phyloP scores from a whole-genome alignment of 2,888 invertebrate species.

The Ophioninae sp. region DNA sequence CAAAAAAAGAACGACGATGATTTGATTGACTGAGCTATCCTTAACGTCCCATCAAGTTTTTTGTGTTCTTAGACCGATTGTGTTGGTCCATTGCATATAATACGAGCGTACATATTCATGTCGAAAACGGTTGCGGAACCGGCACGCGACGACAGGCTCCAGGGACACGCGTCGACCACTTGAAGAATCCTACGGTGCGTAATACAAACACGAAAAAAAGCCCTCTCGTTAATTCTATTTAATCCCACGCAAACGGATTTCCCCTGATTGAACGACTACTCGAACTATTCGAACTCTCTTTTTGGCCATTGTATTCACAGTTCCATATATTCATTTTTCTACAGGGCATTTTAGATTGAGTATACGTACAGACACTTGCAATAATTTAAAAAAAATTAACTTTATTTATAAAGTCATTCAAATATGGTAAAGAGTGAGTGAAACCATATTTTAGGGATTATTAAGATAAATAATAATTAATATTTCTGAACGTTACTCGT shows the following conservation, averaged over 20 bases:
- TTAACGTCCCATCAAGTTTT: constrained; percentile 53
- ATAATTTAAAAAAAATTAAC: background rate
- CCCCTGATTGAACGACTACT: constrained; percentile 52
- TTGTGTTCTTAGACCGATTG: constrained; percentile 32
- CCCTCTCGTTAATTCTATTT: constrained; percentile 72
- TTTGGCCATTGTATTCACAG: constrained; percentile 37
- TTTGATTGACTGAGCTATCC: constrained; percentile 48
- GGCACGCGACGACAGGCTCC: constrained; percentile 63
- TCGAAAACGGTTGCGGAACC: constrained; percentile 42
- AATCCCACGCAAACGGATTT: constrained; percentile 67
- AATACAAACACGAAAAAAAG: constrained; percentile 44
- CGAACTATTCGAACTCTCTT: constrained; percentile 45
- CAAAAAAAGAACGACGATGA: constrained; percentile 24
- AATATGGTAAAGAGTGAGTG: too few species aligned
- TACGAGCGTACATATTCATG: constrained; percentile 23
- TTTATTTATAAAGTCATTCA: too few species aligned
- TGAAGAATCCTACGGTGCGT: constrained; percentile 52
- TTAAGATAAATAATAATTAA: too few species aligned
- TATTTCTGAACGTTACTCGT: too few species aligned
- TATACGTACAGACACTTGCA: background rate
- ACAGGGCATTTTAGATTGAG: constrained; percentile 20
- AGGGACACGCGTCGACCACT: constrained; percentile 69
- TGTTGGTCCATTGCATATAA: constrained; percentile 8
- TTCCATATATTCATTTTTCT: constrained; percentile 26
- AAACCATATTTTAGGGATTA: too few species aligned